Base-by-base conservation (phyloP, 2,888 invertebrate genomes). In the Amphipyra berbera region DNA sequence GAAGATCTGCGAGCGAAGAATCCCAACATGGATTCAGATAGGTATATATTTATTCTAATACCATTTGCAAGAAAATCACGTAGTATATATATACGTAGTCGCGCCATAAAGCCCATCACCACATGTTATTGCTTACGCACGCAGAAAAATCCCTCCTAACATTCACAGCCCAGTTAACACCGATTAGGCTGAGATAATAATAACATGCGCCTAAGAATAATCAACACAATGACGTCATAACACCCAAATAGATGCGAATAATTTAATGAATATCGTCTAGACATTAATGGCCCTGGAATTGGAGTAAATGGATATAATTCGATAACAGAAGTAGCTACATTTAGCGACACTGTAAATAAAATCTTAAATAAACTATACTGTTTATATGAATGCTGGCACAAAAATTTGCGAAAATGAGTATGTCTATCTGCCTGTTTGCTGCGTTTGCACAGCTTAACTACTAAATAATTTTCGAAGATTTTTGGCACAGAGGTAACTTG, bases 201-300 rank as follows among this genome's bases (percentile, higher is more conserved):
- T 54, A 73, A 64, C 50, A 59, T 47, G 44, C 27, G 10, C 37
- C 61, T 54, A 56, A 74, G 68, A 69, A 72, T 69, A 74, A 41
- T 61, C 49, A 27, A 30, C 41, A 52, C 30, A 52, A 47, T 73
- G 78, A 83, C 85, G 81, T 82, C 78, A 77, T 49, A 70, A 76
- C 63, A 54, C 52, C 46, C 46, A 44, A 67, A 78, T 81, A 65
- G 53, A 71, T 68, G 40, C 46, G 76, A 78, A 81, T 79, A 76
- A 79, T 74, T 76, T 73, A 52, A 52, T 41, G 52, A 82, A 79
- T 77, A 77, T 53, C 63, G 78, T 80, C 80, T 81, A 78, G 85
- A 85, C 83, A 65, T 64, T 82, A 85, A 84, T 80, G 70, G 68
- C 41, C 55, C 65, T 76, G 58, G 70, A 79, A 77, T 77, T 75